phyloP scores from a whole-genome alignment of 2,113 vertebrate species.

The Gobius niger region DNA sequence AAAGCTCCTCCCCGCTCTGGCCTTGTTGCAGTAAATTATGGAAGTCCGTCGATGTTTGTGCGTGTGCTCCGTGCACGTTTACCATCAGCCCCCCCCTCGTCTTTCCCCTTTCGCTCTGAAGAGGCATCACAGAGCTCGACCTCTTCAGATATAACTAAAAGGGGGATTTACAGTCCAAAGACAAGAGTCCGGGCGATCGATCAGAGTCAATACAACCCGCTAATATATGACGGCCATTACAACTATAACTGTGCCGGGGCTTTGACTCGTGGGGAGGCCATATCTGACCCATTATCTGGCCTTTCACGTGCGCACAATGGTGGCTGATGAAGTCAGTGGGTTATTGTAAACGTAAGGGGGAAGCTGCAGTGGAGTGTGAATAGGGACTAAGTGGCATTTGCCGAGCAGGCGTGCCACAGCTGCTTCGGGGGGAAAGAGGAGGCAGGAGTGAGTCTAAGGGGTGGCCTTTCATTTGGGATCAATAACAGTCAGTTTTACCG shows the following conservation, averaged over 20 bases:
- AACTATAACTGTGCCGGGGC: slow-evolving; percentile 40
- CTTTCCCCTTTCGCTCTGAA: slow-evolving; percentile 12
- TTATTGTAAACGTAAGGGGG: slow-evolving; percentile 29
- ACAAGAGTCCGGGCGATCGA: slow-evolving; percentile 52
- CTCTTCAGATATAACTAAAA: slow-evolving; percentile 49
- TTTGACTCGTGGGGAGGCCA: slow-evolving; percentile 34
- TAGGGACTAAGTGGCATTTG: slow-evolving; percentile 26
- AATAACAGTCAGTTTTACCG: no score
- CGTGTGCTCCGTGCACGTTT: slow-evolving; percentile 6
- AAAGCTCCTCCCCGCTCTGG: slow-evolving; percentile 57
- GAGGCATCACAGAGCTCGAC: slow-evolving; percentile 41
- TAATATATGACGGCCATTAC: slow-evolving; percentile 48
- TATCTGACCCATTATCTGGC: slow-evolving; percentile 51
- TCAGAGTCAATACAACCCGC: slow-evolving; percentile 42
- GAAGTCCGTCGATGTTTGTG: slow-evolving; percentile 6
- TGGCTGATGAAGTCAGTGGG: slow-evolving; percentile 41
- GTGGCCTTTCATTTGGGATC: no score
- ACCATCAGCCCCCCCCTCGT: neutral
- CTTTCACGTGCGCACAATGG: slow-evolving; percentile 33
- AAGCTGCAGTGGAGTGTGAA: slow-evolving; percentile 5
- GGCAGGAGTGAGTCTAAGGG: no score
- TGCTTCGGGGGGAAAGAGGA: slow-evolving; percentile 26
- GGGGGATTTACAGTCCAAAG: slow-evolving; percentile 51
- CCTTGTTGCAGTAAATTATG: slow-evolving; percentile 64
- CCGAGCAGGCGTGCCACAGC: slow-evolving; percentile 24